Evolutionary conservation across 1,140 invertebrate genomes (phyloP), one percentile per base, ranked within the genome.

Genomic region (Pseudomyrmex pallidus): DNA sequence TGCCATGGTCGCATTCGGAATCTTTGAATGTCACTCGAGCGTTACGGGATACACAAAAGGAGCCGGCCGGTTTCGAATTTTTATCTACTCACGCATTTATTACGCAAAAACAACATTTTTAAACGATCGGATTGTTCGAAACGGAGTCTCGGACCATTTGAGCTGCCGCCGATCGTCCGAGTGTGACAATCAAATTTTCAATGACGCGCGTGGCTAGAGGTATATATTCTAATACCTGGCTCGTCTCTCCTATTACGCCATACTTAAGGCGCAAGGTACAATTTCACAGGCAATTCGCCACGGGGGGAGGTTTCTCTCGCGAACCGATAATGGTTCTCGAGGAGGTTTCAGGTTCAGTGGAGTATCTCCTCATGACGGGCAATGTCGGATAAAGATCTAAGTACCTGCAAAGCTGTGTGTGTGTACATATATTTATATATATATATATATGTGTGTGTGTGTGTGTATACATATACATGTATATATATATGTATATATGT

Each of bases 371-470:
- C 82, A 84, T 87, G 85, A 87, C 88, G 88, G 59, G 61, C 82
- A 87, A 88, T 73, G 74, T 87, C 87, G 87, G 88, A 89, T 89
- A 89, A 89, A 89, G 87, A 89, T 89, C 87, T 89, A 87, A 89
- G 87, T 89, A 83, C 87, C 82, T 89, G 85, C 76, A 89, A 76
- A 84, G 86, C 87, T 83, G 84, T 88, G 35, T 35, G 35, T 7
- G 35, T 35, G 5, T 22, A 22, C 1, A 22, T 25, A 0, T 35
- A 3, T 35, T 0, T 35, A 7, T 35, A 35, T 35, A 7, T 35
- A 0, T 35, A 35, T 35, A 7, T 35, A 25, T 25, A n/a, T n/a
- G 5, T 35, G 35, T 35, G 0, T 7, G 5, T 35, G 78, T 88
- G 35, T 35, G 35, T 7, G 35, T 35, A 22, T 22, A 22, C 20